Conservation (phyloP, 2,797 vertebrate species). For the Galaxias olidus region DNA sequence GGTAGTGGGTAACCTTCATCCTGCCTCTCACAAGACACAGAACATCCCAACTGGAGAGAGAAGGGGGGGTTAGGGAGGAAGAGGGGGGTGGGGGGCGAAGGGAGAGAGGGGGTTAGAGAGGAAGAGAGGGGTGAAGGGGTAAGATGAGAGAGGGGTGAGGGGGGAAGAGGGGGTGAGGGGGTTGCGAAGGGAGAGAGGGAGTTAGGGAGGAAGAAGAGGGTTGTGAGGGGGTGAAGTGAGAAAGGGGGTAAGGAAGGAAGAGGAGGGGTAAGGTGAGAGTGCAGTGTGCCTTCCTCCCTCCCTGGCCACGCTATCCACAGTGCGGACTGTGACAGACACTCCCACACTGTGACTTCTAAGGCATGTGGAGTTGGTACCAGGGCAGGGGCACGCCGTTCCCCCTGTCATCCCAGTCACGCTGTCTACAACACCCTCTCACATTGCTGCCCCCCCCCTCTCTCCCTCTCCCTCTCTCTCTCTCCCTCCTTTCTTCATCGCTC, state of each 20-base stretch:
- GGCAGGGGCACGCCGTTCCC: constrained; percentile 68
- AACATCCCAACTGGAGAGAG: constrained; percentile 73
- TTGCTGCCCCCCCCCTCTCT: no score
- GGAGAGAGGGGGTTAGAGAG: constrained; percentile 57
- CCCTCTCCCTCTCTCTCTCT: constrained; percentile 69
- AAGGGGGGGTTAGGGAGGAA: constrained; percentile 40
- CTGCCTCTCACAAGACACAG: constrained; percentile 73
- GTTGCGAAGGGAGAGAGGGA: constrained; percentile 21
- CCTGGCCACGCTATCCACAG: no score
- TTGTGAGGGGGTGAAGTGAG: not conserved
- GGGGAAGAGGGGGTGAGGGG: constrained; percentile 31
- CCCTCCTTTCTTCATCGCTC: constrained; percentile 2
- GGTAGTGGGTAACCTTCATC: constrained; percentile 51
- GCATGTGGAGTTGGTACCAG: constrained; percentile 76
- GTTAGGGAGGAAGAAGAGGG: constrained; percentile 40
- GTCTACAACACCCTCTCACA: constrained; percentile 24
- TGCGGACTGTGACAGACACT: constrained; percentile 61
- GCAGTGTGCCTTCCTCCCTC: no score
- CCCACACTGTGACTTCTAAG: constrained; percentile 76
- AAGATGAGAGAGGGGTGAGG: constrained; percentile 1
- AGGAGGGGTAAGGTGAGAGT: constrained; percentile 11
- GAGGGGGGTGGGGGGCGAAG: constrained; percentile 65
- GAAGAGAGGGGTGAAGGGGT: constrained; percentile 34
- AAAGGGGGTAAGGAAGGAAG: constrained; percentile 17
- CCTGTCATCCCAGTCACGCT: constrained; percentile 71